phyloP scores from a whole-genome alignment of 2,888 invertebrate species.

The Anarsia innoxiella region DNA sequence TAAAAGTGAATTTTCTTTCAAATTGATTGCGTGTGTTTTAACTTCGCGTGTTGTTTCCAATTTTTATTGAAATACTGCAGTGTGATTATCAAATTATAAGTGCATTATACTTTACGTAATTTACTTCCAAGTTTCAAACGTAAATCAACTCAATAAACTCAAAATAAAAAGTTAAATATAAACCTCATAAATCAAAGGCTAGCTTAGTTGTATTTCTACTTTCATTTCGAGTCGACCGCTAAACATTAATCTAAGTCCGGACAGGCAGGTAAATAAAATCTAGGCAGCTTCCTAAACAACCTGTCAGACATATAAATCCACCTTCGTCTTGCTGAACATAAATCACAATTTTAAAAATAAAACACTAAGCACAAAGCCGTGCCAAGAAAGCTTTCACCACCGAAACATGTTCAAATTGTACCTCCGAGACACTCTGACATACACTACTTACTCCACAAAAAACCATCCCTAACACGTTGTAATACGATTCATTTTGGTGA shows the following conservation, averaged over 20 bases:
- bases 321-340: conserved; percentile 6
- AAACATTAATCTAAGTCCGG: not conserved
- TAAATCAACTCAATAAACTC: too few species aligned
- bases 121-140: too few species aligned
- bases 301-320: conserved; percentile 6
- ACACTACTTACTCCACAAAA: not conserved
- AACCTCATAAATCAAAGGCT: too few species aligned
- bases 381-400: conserved; percentile 10
- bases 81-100: too few species aligned
- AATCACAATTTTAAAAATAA: conserved; percentile 9
- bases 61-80: too few species aligned
- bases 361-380: conserved; percentile 6
- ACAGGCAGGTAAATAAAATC: not conserved
- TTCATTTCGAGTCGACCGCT: too few species aligned
- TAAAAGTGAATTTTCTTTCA: too few species aligned
- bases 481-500: conserved; percentile 2
- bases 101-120: too few species aligned
- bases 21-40: too few species aligned
- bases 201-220: too few species aligned
- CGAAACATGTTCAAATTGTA: conserved; percentile 8
- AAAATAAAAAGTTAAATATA: too few species aligned
- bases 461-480: not conserved
- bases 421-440: conserved; percentile 3
- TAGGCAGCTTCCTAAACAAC: conserved; percentile 3
- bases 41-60: too few species aligned